A percentile compares a stretch with the other conserved stretches of the same genome.
phyloP scores from a whole-genome alignment of 2,797 vertebrate genomes.

The Channa striata region DNA sequence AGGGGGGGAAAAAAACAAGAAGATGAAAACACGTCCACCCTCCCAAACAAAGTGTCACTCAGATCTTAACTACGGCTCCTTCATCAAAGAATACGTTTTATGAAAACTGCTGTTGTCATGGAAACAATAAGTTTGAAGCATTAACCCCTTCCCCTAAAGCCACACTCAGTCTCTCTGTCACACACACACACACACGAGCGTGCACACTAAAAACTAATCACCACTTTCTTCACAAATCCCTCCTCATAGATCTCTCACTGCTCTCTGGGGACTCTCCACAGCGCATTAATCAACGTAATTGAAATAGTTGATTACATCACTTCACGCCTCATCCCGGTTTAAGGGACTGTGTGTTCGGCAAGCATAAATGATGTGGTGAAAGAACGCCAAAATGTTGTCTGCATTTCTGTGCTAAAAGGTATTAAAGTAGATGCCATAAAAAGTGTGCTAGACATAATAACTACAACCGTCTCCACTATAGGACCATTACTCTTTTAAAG shows the following conservation, averaged over 20 bases:
- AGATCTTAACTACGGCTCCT: slow-evolving; percentile 27
- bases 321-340: slow-evolving; percentile 71
- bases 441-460: slow-evolving; percentile 44
- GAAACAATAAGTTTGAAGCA: slow-evolving; percentile 67
- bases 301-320: slow-evolving; percentile 81
- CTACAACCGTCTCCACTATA: slow-evolving; percentile 31
- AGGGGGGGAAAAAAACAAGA: background rate
- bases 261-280: slow-evolving; percentile 71
- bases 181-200: slow-evolving; percentile 3
- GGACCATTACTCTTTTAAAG: slow-evolving; percentile 42
- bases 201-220: slow-evolving; percentile 66
- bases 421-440: slow-evolving; percentile 30
- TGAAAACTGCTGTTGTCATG: slow-evolving; percentile 56
- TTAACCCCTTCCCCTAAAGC: slow-evolving; percentile 50
- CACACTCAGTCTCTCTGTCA: background rate
- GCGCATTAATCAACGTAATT: slow-evolving; percentile 81
- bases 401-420: slow-evolving; percentile 40
- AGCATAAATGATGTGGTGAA: slow-evolving; percentile 68
- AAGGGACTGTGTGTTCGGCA: slow-evolving; percentile 48
- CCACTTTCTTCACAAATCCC: slow-evolving; percentile 72
- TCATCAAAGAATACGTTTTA: slow-evolving; percentile 39
- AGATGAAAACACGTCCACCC: slow-evolving; percentile 14
- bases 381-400: slow-evolving; percentile 44
- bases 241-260: slow-evolving; percentile 69
- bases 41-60: slow-evolving; percentile 40